Conservation (phyloP, 2,113 vertebrate species). For the Pterocles orientalis region DNA sequence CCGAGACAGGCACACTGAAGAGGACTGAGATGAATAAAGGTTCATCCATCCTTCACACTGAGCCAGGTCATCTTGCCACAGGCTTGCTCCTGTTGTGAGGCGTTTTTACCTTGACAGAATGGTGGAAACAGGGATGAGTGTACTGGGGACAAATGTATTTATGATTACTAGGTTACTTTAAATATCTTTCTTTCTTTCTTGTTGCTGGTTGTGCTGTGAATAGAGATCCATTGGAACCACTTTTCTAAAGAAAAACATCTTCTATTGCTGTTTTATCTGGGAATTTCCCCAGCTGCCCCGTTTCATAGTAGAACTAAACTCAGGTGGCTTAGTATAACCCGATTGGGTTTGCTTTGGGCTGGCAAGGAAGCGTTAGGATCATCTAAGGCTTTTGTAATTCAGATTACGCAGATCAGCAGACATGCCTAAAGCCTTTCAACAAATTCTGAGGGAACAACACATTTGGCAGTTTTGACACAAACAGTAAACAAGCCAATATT, state of each 20-base stretch:
- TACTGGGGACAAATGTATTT: background rate
- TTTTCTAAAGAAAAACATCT: background rate
- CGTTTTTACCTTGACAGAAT: background rate
- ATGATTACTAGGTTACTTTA: background rate
- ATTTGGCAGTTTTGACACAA: background rate
- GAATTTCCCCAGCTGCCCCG: background rate
- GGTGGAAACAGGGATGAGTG: background rate
- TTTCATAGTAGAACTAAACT: background rate
- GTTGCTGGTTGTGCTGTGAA: background rate
- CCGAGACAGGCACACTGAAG: background rate
- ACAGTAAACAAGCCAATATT: background rate
- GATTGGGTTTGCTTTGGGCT: background rate
- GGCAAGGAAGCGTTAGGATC: background rate
- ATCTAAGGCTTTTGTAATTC: background rate
- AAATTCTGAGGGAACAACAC: background rate
- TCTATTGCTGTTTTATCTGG: background rate
- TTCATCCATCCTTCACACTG: fast-evolving
- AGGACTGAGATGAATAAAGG: background rate
- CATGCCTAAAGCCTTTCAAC: background rate
- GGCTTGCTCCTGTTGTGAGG: background rate
- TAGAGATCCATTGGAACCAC: background rate
- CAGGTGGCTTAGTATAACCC: background rate
- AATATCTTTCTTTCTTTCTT: background rate
- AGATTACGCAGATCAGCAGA: background rate
- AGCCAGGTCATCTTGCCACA: background rate